phyloP scores from a whole-genome alignment of 2,888 invertebrate genomes.

The Chrysolina americana region DNA sequence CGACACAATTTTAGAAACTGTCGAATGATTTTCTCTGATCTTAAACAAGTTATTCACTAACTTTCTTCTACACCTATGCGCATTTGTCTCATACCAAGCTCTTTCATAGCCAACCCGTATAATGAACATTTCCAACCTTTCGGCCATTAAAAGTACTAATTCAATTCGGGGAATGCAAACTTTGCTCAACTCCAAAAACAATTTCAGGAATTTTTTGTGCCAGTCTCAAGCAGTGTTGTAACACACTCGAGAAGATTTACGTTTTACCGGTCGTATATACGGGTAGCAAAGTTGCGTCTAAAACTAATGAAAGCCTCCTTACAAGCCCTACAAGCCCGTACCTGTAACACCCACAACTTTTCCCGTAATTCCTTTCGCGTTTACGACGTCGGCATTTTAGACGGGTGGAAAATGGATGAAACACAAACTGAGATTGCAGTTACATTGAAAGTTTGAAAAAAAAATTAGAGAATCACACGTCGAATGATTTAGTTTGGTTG shows the following conservation, averaged over 20 bases:
- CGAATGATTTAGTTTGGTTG: too few relatives aligned
- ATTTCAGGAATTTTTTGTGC: slow-evolving; percentile 9
- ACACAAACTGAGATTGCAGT: too few relatives aligned
- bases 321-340: slow-evolving; percentile 21
- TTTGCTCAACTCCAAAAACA: not conserved
- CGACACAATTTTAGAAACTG: too few relatives aligned
- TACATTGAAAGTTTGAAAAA: too few relatives aligned
- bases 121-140: not conserved
- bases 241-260: slow-evolving; percentile 41
- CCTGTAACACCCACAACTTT: slow-evolving; percentile 48
- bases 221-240: slow-evolving; percentile 14
- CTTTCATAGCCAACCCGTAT: not conserved
- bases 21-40: too few relatives aligned
- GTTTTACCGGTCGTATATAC: slow-evolving; percentile 39
- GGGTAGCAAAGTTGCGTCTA: slow-evolving; percentile 27
- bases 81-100: not conserved
- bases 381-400: slow-evolving; percentile 28
- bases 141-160: not conserved
- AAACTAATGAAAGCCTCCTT: slow-evolving; percentile 36
- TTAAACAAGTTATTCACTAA: too few relatives aligned
- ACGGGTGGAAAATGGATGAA: not conserved
- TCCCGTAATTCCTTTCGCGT: slow-evolving; percentile 46
- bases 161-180: slow-evolving; percentile 13
- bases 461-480: too few relatives aligned
- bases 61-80: too few relatives aligned